Base-by-base conservation (phyloP, 2,888 invertebrate genomes). In the Agapostemon virescens region DNA sequence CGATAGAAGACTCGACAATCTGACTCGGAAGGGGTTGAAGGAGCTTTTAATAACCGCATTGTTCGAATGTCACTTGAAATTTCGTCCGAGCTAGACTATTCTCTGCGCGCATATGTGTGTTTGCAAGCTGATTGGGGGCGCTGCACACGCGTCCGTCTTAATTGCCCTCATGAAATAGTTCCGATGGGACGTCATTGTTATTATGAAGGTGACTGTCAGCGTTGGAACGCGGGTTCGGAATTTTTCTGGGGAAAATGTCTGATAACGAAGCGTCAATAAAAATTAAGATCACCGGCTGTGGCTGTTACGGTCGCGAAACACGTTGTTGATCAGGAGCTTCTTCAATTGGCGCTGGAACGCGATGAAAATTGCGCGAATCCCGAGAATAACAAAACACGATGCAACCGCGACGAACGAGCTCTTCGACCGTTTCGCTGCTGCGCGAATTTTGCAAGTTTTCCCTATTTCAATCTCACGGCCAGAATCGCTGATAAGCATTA, bases 111-210 rank as follows among this genome's bases (percentile, higher is more conserved):
- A n/a, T n/a, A n/a, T n/a, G n/a, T n/a, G n/a, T n/a, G n/a, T n/a
- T n/a, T n/a, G n/a, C n/a, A n/a, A n/a, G 42, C 75, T 71, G 75
- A 71, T 71, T 81, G 79, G 64, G 73, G 66, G 58, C 66, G 75
- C 66, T 79, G 73, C 76, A 74, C 76, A 64, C 79, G 63, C 69
- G 79, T 66, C 79, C 42, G 61, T 71, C 81, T 86, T 86, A 85
- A 85, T 85, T 86, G 79, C 79, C 73, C 76, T 66, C 76, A 69
- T 68, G 78, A 63, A 86, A 86, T 87, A 85, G 69, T 78, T 86
- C 71, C 71, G 69, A 86, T 77, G 79, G 72, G 67, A 84, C 85
- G 86, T 86, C 86, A 87, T 82, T 87, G 79, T 87, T 86, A 86
- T 86, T 86, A 82, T 42, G 79, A 82, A 86, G 74, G 45, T 71